Conservation (phyloP, 2,113 vertebrate species). For the Mixornis gularis region DNA sequence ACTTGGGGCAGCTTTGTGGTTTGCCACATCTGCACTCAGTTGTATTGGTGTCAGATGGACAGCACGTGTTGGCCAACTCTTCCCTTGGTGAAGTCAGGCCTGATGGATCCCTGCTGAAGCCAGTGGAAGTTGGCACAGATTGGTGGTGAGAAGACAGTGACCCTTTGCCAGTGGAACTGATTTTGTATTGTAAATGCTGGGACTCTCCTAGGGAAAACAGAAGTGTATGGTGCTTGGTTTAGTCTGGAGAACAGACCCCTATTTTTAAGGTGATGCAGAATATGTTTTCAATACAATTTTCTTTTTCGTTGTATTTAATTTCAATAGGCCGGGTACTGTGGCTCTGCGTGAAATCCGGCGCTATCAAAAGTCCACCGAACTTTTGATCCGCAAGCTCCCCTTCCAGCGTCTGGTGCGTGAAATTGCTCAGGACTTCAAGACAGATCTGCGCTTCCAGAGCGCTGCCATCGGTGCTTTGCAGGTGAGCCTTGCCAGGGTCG, state of each 20-base stretch:
- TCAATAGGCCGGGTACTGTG: slow-evolving; percentile 78
- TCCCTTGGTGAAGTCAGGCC: background rate
- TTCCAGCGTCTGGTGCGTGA: slow-evolving; percentile 85
- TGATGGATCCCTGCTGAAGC: background rate
- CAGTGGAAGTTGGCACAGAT: background rate
- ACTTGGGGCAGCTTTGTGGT: accelerated
- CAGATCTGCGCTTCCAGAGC: slow-evolving; percentile 85
- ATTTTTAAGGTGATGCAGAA: background rate
- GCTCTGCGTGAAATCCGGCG: slow-evolving; percentile 84
- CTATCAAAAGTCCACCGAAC: slow-evolving; percentile 85
- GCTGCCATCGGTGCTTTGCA: slow-evolving; percentile 87
- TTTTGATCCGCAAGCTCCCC: slow-evolving; percentile 84
- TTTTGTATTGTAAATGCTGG: accelerated
- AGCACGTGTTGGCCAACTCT: too few relatives aligned
- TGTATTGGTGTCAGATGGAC: background rate
- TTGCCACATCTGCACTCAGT: accelerated
- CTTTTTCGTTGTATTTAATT: background rate
- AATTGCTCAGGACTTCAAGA: slow-evolving; percentile 89
- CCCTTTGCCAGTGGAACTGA: background rate
- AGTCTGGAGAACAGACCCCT: accelerated
- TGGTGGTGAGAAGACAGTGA: accelerated
- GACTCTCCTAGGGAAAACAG: background rate
- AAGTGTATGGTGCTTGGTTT: accelerated
- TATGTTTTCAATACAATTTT: background rate
- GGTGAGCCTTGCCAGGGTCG: slow-evolving; percentile 10